Conservation (phyloP, 2,797 vertebrate genomes). For the Manis pentadactyla region DNA sequence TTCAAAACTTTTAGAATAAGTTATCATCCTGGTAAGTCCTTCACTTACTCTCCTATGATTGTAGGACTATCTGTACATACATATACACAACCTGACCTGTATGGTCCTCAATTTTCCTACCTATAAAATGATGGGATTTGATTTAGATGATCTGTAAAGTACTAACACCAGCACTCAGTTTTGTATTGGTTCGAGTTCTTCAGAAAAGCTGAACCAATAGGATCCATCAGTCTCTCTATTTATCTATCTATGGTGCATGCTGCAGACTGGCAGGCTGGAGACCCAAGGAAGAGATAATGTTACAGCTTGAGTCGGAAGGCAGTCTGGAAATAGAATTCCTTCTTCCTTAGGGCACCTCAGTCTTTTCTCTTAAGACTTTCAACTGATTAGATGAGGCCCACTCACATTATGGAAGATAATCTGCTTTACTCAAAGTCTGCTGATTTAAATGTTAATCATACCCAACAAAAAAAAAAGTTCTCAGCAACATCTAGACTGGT, state of each 20-base stretch:
- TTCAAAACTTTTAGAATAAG: slow-evolving; percentile 21
- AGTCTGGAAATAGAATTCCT: not conserved
- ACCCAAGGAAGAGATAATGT: not conserved
- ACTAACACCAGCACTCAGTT: not conserved
- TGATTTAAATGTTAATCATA: slow-evolving; percentile 36
- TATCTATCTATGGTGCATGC: not conserved
- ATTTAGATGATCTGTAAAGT: slow-evolving; percentile 4
- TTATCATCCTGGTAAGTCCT: not conserved
- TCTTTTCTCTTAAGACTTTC: slow-evolving; percentile 5
- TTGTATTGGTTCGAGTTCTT: not conserved
- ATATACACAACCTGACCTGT: not conserved
- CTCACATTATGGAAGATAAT: not conserved
- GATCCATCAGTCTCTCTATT: not conserved
- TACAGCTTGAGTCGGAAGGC: not conserved
- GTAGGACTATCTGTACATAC: not conserved
- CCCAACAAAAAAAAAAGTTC: not conserved
- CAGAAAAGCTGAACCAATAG: not conserved
- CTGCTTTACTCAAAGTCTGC: not conserved
- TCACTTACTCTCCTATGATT: not conserved
- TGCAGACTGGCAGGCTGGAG: not conserved
- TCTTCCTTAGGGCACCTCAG: not conserved
- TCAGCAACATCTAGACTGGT: not conserved
- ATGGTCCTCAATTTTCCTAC: slow-evolving; percentile 1
- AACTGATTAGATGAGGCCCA: not conserved
- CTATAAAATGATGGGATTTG: not conserved